phyloP scores from a whole-genome alignment of 2,113 vertebrate genomes.

The Mustelus asterias region DNA sequence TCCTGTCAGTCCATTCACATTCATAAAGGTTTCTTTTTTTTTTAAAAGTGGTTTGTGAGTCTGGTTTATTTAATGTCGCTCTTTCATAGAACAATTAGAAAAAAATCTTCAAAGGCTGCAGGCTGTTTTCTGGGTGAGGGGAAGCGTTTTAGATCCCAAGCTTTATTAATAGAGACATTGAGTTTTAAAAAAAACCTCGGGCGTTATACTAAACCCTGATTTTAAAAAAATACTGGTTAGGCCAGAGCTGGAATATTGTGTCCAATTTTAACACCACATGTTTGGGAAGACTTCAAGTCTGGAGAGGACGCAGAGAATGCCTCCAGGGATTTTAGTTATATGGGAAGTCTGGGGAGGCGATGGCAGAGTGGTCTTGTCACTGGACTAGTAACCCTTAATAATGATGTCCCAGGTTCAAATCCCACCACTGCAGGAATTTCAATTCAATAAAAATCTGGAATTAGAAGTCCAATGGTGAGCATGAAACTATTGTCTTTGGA shows the following conservation, averaged over 20 bases:
- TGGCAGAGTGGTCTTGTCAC: too few species aligned
- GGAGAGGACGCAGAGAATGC: neutral
- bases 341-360: neutral
- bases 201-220: neutral
- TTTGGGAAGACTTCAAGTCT: neutral
- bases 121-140: neutral
- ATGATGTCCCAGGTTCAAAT: too few species aligned
- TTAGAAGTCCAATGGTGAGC: too few species aligned
- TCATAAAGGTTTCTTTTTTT: constrained; percentile 10
- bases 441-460: too few species aligned
- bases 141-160: rapidly evolving
- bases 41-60: neutral
- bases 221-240: neutral
- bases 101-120: neutral
- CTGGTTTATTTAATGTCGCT: neutral
- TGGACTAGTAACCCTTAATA: too few species aligned
- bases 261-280: neutral
- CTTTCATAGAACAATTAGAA: neutral
- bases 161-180: neutral
- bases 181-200: neutral
- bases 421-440: too few species aligned
- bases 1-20: neutral
- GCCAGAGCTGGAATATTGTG: neutral
- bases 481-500: too few species aligned
- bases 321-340: neutral